Percentiles rank a stretch among this genome's conserved stretches.
These are phyloP conservation scores for Melanchra persicariae DNA, from an alignment of 2,888 invertebrate genomes.

Conservation along the genomic window DNA sequence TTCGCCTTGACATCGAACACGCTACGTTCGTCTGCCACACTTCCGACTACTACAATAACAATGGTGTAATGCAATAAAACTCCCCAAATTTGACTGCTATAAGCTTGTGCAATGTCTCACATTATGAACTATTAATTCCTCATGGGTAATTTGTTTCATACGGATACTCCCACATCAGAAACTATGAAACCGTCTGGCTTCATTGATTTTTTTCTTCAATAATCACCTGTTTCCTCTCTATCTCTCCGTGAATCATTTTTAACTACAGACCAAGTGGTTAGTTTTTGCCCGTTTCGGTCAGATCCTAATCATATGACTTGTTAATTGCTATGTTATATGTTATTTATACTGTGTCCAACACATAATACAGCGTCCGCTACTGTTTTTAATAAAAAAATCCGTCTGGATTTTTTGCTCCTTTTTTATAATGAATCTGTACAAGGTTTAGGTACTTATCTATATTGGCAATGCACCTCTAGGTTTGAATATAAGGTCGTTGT, in stretches of 20 bases:
- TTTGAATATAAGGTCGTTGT: constrained; percentile 5
- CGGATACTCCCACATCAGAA: constrained; percentile 19
- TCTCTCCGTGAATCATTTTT: constrained; percentile 43
- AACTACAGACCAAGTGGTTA: constrained; percentile 28
- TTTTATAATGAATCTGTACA: constrained; percentile 32
- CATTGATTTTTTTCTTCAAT: constrained; percentile 49
- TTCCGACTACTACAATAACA: constrained; percentile 24
- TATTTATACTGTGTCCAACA: constrained; percentile 38
- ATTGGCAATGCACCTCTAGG: constrained; percentile 16
- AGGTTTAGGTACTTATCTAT: constrained; percentile 8
- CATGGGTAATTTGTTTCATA: constrained; percentile 20
- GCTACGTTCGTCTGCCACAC: constrained; percentile 38
- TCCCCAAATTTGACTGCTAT: constrained; percentile 2
- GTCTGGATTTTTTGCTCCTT: constrained; percentile 34
- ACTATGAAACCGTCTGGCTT: constrained; percentile 18
- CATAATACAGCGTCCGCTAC: constrained; percentile 52
- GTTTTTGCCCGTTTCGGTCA: constrained; percentile 39
- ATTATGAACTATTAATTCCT: constrained; percentile 4
- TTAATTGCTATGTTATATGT: constrained; percentile 49
- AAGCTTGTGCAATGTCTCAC: background rate
- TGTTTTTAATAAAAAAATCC: constrained; percentile 46
- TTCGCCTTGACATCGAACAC: constrained; percentile 24
- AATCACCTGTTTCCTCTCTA: constrained; percentile 47
- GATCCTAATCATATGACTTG: constrained; percentile 52
- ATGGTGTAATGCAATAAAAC: constrained; percentile 18